Conservation (phyloP, 2,113 vertebrate species). For the Ceratotherium simum region DNA sequence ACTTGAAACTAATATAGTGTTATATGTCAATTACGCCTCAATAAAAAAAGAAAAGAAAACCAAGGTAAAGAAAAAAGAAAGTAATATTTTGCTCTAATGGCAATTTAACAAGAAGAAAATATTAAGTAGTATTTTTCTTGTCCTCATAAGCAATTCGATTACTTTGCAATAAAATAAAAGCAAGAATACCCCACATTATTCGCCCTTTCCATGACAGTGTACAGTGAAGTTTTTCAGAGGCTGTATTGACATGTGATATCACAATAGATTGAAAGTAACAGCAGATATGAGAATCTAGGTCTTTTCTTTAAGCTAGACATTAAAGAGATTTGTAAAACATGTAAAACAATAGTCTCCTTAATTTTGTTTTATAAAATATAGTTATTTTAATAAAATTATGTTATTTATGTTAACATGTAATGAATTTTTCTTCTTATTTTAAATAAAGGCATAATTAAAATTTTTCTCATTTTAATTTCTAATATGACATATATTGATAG, state of each 20-base stretch:
- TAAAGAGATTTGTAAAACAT: neutral
- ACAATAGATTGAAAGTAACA: neutral
- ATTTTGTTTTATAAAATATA: neutral
- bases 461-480: neutral
- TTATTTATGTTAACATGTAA: neutral
- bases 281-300: neutral
- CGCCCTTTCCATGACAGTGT: too few relatives aligned
- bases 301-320: neutral
- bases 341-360: neutral
- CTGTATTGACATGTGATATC: too few relatives aligned
- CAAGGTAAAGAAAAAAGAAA: too few relatives aligned
- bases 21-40: too few relatives aligned
- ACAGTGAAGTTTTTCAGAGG: neutral
- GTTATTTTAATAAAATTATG: neutral
- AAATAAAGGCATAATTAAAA: neutral
- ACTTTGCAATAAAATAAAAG: too few relatives aligned
- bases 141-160: too few relatives aligned
- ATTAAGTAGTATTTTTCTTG: too few relatives aligned
- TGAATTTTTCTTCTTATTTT: neutral
- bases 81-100: too few relatives aligned
- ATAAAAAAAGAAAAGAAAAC: too few relatives aligned
- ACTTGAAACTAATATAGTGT: too few relatives aligned
- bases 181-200: too few relatives aligned
- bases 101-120: too few relatives aligned
- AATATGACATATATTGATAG: neutral